A percentile compares a stretch with the other conserved stretches of the same genome.
phyloP scores from a whole-genome alignment of 2,888 invertebrate species.

The Lepidochitona cinerea region DNA sequence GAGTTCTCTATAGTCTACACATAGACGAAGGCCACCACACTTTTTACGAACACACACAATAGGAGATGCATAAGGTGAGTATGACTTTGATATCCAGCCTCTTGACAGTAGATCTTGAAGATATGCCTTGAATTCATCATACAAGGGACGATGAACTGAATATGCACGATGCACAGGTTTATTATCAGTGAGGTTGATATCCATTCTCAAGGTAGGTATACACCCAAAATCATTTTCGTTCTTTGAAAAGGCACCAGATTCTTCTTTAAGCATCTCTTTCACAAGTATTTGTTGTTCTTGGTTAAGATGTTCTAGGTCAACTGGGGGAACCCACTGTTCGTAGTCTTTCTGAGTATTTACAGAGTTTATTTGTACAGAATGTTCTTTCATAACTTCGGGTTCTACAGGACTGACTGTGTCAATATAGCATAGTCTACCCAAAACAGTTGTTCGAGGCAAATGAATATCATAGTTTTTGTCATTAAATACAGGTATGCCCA shows the following conservation, averaged over 20 bases:
- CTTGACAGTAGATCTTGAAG: constrained; percentile 22
- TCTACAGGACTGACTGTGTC: background rate
- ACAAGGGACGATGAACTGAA: constrained; percentile 30
- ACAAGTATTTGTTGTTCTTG: constrained; percentile 17
- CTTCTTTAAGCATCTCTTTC: constrained; percentile 24
- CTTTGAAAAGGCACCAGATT: constrained; percentile 26
- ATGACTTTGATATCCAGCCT: constrained; percentile 27
- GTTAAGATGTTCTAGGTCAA: constrained; percentile 15
- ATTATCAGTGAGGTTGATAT: constrained; percentile 29
- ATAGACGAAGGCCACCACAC: constrained; percentile 22
- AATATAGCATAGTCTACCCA: background rate
- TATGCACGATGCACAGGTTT: constrained; percentile 30
- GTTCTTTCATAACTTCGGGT: background rate
- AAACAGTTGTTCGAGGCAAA: background rate
- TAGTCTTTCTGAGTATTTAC: background rate
- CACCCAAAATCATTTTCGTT: constrained; percentile 31
- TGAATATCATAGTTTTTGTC: background rate
- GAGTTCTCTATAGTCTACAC: constrained; percentile 22
- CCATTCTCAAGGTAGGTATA: constrained; percentile 24
- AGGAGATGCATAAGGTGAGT: constrained; percentile 21
- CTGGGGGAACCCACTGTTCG: constrained; percentile 21
- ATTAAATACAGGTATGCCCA: background rate
- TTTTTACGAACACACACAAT: constrained; percentile 26
- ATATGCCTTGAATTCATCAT: constrained; percentile 38
- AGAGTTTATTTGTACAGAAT: background rate